These are phyloP conservation scores for Cacoxenus indagator DNA, from an alignment of 2,888 invertebrate genomes.

Conservation along the genomic window DNA sequence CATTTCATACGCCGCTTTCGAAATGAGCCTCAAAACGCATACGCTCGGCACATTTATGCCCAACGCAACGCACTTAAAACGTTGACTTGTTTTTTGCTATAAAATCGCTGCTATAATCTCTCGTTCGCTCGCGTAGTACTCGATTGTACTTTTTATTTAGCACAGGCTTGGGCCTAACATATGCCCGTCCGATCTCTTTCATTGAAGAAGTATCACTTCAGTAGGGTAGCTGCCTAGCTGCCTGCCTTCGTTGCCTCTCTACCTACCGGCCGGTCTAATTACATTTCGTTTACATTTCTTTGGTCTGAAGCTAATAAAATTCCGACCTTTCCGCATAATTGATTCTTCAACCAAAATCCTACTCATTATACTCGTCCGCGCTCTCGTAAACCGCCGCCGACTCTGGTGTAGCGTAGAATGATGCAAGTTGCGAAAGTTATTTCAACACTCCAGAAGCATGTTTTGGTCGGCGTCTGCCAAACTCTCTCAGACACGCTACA, in stretches of 20 bases:
- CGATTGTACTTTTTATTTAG: background rate
- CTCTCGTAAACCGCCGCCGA: background rate
- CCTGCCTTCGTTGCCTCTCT: too few species aligned
- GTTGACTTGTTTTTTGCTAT: background rate
- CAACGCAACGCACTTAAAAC: background rate
- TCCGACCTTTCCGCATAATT: too few species aligned
- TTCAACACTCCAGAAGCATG: background rate
- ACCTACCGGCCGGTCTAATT: too few species aligned
- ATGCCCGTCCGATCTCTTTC: background rate
- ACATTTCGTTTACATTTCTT: too few species aligned
- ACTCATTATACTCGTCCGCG: background rate
- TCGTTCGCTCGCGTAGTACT: background rate
- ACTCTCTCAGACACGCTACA: background rate
- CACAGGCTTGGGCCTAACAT: background rate
- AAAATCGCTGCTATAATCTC: background rate
- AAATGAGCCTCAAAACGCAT: background rate
- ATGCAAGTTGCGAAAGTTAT: constrained; percentile 16
- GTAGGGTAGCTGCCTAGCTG: too few species aligned
- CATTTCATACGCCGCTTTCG: background rate
- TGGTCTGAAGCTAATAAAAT: too few species aligned
- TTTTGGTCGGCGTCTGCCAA: background rate
- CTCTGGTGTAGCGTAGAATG: background rate
- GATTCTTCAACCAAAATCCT: background rate
- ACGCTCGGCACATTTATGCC: background rate
- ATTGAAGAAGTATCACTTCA: too few species aligned